phyloP scores from a whole-genome alignment of 2,113 vertebrate species.

The Bettongia penicillata region DNA sequence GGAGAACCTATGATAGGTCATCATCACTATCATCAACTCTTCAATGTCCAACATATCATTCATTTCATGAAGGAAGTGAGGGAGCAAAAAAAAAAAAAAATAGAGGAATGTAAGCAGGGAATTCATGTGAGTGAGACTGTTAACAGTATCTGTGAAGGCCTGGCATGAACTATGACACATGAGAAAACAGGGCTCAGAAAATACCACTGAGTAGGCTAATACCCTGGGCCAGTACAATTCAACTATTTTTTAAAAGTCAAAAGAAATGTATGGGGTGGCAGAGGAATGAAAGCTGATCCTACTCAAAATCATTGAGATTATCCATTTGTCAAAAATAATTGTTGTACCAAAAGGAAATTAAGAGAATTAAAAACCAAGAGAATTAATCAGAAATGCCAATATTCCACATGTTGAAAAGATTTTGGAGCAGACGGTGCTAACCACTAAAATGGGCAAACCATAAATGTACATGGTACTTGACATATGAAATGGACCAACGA shows the following conservation, averaged over 20 bases:
- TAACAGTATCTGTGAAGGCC: neutral
- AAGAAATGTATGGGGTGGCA: neutral
- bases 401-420: neutral
- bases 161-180: neutral
- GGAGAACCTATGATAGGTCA: neutral
- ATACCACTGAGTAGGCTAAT: neutral
- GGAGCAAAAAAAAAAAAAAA: neutral
- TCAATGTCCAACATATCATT: neutral
- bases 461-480: neutral
- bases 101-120: neutral
- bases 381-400: neutral
- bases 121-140: neutral
- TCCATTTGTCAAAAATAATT: neutral
- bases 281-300: neutral
- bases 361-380: neutral
- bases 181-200: neutral
- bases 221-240: neutral
- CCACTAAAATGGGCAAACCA: neutral
- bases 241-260: neutral
- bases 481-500: neutral
- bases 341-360: neutral
- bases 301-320: neutral
- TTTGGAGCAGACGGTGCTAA: neutral
- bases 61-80: neutral
- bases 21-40: neutral